Conservation (phyloP, 1,140 invertebrate species). For the Polypedilum vanderplanki region DNA sequence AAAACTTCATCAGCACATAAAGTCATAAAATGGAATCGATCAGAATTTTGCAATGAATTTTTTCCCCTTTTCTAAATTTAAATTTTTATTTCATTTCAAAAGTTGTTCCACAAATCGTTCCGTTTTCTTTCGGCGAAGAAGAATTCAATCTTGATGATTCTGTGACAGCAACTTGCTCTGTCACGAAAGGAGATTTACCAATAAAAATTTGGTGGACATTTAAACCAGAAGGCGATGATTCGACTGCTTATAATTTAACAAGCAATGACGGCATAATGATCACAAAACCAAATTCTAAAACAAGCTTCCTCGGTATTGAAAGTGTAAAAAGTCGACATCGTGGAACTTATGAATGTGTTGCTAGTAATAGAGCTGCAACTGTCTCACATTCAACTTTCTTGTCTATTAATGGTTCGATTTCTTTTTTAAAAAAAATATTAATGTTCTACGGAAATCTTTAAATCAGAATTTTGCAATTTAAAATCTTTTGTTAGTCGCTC, state of each 20-base stretch:
- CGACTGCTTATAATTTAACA: slow-evolving; percentile 42
- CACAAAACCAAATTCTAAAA: slow-evolving; percentile 42
- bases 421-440: too few relatives aligned
- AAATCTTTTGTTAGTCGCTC: slow-evolving; percentile 38
- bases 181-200: slow-evolving; percentile 57
- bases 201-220: slow-evolving; percentile 53
- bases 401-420: slow-evolving; percentile 44
- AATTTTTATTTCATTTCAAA: slow-evolving; percentile 33
- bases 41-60: slow-evolving; percentile 12
- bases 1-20: background rate
- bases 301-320: slow-evolving; percentile 52
- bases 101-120: slow-evolving; percentile 59
- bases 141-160: slow-evolving; percentile 58
- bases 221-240: slow-evolving; percentile 44
- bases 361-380: slow-evolving; percentile 60
- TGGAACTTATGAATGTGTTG: slow-evolving; percentile 69
- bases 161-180: slow-evolving; percentile 55
- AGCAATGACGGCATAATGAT: slow-evolving; percentile 39
- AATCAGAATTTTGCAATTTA: background rate
- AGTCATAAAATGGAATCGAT: background rate
- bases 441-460: background rate
- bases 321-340: slow-evolving; percentile 51
- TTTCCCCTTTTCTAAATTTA: slow-evolving; percentile 30
- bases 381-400: slow-evolving; percentile 55
- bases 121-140: slow-evolving; percentile 58